These are phyloP conservation scores for Ormyrus pomaceus DNA, from an alignment of 2,888 invertebrate genomes.

Conservation along the genomic window DNA sequence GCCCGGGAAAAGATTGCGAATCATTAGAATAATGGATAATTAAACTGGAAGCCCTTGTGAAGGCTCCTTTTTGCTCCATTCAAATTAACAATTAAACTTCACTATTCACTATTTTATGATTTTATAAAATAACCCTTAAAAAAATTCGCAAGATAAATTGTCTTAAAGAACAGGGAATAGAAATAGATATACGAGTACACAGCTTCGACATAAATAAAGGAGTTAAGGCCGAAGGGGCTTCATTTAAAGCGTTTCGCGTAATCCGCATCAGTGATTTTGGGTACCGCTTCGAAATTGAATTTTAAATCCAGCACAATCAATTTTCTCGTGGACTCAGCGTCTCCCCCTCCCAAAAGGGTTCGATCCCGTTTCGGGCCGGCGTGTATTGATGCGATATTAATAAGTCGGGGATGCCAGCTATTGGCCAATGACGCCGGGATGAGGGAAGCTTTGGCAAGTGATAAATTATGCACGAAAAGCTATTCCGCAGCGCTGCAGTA, in stretches of 20 bases:
- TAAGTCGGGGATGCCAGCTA: slow-evolving; percentile 60
- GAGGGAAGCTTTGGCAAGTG: slow-evolving; percentile 19
- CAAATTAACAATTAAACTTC: too few species aligned
- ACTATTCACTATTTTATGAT: too few species aligned
- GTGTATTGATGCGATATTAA: slow-evolving; percentile 66
- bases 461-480: slow-evolving; percentile 63
- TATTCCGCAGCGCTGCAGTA: slow-evolving; percentile 49
- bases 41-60: background rate
- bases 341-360: slow-evolving; percentile 56
- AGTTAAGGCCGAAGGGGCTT: slow-evolving; percentile 4
- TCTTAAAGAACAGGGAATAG: background rate
- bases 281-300: slow-evolving; percentile 45
- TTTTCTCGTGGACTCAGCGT: slow-evolving; percentile 3
- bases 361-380: slow-evolving; percentile 54
- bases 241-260: slow-evolving; percentile 37
- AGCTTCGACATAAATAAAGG: slow-evolving; percentile 26
- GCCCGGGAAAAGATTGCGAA: slow-evolving; percentile 1
- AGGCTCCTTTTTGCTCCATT: too few species aligned
- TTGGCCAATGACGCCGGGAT: slow-evolving; percentile 40
- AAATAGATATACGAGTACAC: slow-evolving; percentile 9
- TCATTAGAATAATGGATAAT: slow-evolving; percentile 13
- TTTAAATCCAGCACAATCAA: slow-evolving; percentile 48
- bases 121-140: too few species aligned
- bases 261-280: slow-evolving; percentile 43
- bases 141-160: slow-evolving; percentile 18